Percentiles rank a stretch among this genome's conserved stretches.
Evolutionary conservation across 2,797 vertebrate genomes (phyloP).

Genomic region (Acrossocheilus wenchowensis): DNA sequence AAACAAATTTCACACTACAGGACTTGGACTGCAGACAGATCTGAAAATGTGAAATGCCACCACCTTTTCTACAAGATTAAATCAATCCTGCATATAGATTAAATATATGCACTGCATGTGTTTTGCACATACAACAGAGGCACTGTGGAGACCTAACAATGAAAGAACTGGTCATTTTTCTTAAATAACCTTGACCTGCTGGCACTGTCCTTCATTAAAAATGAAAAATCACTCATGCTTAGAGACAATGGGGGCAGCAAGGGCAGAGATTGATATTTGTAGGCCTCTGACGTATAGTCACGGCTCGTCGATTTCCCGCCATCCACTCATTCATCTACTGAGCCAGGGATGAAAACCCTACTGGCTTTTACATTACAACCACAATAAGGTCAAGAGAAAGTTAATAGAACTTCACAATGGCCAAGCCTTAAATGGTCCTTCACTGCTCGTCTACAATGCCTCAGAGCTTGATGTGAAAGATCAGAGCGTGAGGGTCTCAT

Average conservation of each 20-base stretch:
- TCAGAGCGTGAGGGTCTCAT: background rate
- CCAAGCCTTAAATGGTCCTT: conserved; percentile 3
- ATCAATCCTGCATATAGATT: background rate
- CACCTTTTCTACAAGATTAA: background rate
- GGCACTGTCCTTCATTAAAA: conserved; percentile 74
- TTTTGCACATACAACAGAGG: background rate
- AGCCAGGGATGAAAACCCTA: conserved; percentile 50
- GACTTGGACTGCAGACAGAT: background rate
- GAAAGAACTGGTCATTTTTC: conserved; percentile 65
- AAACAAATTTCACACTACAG: background rate
- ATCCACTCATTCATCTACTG: conserved; percentile 62
- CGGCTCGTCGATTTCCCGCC: conserved; percentile 66
- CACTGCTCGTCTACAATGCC: background rate
- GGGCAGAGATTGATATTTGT: conserved; percentile 68
- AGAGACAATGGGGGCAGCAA: conserved; percentile 60
- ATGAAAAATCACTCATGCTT: conserved; percentile 69
- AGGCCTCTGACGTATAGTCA: conserved; percentile 71
- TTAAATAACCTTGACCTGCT: conserved; percentile 78
- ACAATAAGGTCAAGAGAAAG: conserved; percentile 69
- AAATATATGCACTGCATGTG: background rate
- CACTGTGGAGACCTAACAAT: conserved; percentile 20
- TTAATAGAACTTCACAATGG: conserved; percentile 62
- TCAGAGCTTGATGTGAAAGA: background rate
- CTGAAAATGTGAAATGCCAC: background rate
- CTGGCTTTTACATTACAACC: conserved; percentile 47